Base-by-base conservation (phyloP, 1,140 invertebrate species). In the Macrosteles quadrilineatus region DNA sequence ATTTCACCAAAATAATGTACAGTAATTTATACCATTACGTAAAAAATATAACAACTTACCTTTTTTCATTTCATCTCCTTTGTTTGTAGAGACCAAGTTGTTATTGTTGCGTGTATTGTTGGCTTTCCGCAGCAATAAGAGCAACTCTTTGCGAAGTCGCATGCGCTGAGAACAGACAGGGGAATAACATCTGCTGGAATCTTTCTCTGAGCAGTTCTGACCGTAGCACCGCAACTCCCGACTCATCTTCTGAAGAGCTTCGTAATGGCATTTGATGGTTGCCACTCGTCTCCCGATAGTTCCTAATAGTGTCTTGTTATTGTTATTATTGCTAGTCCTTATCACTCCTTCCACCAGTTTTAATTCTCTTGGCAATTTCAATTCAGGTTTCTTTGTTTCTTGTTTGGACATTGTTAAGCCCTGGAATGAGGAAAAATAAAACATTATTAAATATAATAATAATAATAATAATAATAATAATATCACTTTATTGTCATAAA, bases 161-260 rank as follows among this genome's bases (percentile, higher is more conserved):
- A 83, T 84, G 76, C 89, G 89, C 77, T 89, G 87, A 29, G 91
- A 80, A 79, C 91, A 94, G 23, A 89, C 80, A 11, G 90, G 91
- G 3, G 91, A 93, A 77, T 92, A 94, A 75, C 91, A 94, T 50
- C 85, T 88, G 1, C 84, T 79, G 0, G 73, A 71, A 4, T 72
- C 81, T 50, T 84, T 84, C 69, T 86, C 86, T 73, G 90, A 90
- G 75, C 91, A 93, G 50, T 85, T 83, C 74, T 81, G 81, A 0
- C 87, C 87, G 74, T 93, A 93, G 77, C 91, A 93, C 70, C 84
- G 84, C 72, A 85, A 86, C 71, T 87, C 86, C 77, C 91, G 87
- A 36, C 84, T 84, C 68, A 90, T 77, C 43, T 72, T 70, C 23
- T 73, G 72, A 64, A 76, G 53, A 17, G 68, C 57, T 14, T 72